Base-by-base conservation (phyloP, 2,113 vertebrate species). In the Uropsilus gracilis region DNA sequence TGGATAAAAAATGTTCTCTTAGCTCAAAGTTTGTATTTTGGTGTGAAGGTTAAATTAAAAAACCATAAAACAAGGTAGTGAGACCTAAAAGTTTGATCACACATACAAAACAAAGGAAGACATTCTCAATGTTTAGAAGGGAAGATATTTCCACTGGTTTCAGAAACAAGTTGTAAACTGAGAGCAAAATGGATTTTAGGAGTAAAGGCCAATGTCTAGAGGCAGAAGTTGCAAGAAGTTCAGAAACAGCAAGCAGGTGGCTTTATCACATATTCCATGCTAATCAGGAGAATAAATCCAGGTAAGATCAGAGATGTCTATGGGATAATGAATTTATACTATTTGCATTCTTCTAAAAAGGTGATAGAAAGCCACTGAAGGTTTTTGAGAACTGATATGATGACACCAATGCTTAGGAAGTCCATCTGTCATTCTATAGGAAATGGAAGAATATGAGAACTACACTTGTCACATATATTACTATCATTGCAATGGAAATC, bases 181-280 rank as follows among this genome's bases (percentile, higher is more conserved):
- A 86, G 20, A 83, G 50, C 22, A 17, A 5, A 28, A 34, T 87
- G 34, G 28, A 32, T 63, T 84, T 57, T 68, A 39, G 28, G 39
- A 85, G 3, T 24, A 61, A 64, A 71, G 69, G 37, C 2, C 39
- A 39, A 84, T 18, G 20, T 18, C 1, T 53, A 55, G 85, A 48
- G 55, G 2, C 3, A 0, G 1, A 82, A 84, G 12, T n/a, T 68
- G 34, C 30, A 68, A 59, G 71, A 78, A 59, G 1, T 72, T 34
- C 16, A 64, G 63, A 4, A 44, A n/a, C 11, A 20, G 3, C 3
- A 28, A 22, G 0, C 0, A 2, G 39, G 11, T 61, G n/a, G n/a
- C 32, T 30, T 7, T 0, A 18, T 42, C 2, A 28, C 11, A 37
- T 0, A 46, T 39, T 63, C 22, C 24, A 7, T 13, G 22, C 46